These are phyloP conservation scores for Ctenicera cuprea DNA, from an alignment of 2,888 invertebrate genomes.

Conservation along the genomic window DNA sequence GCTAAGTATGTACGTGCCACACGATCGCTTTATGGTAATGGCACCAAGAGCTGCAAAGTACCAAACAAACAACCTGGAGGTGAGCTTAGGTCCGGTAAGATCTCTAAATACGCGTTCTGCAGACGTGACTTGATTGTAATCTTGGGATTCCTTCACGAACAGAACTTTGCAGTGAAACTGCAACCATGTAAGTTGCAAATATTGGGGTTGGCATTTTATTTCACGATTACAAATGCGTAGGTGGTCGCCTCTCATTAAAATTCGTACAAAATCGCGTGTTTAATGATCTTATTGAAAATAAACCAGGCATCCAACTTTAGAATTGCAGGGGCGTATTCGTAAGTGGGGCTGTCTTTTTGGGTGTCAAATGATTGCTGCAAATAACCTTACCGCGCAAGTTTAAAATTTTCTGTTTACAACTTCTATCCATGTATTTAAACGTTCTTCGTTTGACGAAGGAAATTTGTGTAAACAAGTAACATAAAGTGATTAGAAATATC, in stretches of 20 bases:
- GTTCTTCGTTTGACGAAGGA: no score
- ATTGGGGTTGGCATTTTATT: conserved; percentile 17
- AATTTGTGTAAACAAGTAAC: no score
- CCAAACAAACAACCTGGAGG: conserved; percentile 40
- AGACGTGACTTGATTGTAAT: conserved; percentile 48
- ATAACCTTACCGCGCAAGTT: no score
- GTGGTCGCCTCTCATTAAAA: conserved; percentile 7
- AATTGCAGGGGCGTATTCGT: no score
- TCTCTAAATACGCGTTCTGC: conserved; percentile 42
- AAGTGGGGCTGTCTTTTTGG: no score
- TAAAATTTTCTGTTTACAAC: no score
- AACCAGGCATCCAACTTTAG: no score
- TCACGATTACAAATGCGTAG: conserved; percentile 14
- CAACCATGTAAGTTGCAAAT: conserved; percentile 25
- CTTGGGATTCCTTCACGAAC: conserved; percentile 46
- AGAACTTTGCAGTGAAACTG: conserved; percentile 31
- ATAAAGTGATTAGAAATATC: no score
- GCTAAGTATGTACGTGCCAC: conserved; percentile 49
- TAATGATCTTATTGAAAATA: no score
- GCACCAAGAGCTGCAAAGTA: conserved; percentile 34
- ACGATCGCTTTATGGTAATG: conserved; percentile 52
- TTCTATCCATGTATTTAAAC: no score
- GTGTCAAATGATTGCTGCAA: no score
- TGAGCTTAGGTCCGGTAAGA: conserved; percentile 43
- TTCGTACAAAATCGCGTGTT: not conserved